These are phyloP conservation scores for Psittacula echo DNA, from an alignment of 2,797 vertebrate genomes.

Conservation along the genomic window DNA sequence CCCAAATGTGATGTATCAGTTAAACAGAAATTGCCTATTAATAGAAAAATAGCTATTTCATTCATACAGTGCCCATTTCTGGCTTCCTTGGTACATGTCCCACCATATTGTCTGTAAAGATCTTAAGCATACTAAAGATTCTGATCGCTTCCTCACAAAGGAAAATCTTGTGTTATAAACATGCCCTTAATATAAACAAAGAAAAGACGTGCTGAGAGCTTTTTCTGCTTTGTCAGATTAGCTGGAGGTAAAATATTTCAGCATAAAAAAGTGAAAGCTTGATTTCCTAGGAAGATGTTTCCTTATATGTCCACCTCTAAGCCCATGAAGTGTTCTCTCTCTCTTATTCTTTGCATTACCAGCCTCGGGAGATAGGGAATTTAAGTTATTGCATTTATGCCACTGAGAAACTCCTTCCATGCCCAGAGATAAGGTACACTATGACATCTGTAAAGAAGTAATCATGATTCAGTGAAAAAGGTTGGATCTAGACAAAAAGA, in stretches of 20 bases:
- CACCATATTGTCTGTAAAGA: background rate
- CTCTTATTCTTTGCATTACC: background rate
- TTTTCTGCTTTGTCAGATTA: background rate
- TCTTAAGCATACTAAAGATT: background rate
- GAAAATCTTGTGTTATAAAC: background rate
- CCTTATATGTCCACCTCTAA: background rate
- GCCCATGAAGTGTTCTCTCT: background rate
- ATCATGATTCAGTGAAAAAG: background rate
- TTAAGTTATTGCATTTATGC: background rate
- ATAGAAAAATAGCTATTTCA: background rate
- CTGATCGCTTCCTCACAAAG: background rate
- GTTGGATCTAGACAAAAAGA: background rate
- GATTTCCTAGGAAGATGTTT: background rate
- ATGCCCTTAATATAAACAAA: background rate
- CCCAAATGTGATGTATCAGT: background rate
- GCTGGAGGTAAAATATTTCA: background rate
- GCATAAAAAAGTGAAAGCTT: background rate
- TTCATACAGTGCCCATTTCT: background rate
- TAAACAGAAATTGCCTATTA: background rate
- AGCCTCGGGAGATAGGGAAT: background rate
- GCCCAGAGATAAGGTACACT: fast-evolving
- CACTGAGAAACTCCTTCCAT: background rate
- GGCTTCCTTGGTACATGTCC: background rate
- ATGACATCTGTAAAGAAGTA: background rate
- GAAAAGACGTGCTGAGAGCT: background rate